A percentile compares a stretch with the other conserved stretches of the same genome.
Conservation (phyloP, 2,797 vertebrate species). For the Rhynchonycteris naso region DNA sequence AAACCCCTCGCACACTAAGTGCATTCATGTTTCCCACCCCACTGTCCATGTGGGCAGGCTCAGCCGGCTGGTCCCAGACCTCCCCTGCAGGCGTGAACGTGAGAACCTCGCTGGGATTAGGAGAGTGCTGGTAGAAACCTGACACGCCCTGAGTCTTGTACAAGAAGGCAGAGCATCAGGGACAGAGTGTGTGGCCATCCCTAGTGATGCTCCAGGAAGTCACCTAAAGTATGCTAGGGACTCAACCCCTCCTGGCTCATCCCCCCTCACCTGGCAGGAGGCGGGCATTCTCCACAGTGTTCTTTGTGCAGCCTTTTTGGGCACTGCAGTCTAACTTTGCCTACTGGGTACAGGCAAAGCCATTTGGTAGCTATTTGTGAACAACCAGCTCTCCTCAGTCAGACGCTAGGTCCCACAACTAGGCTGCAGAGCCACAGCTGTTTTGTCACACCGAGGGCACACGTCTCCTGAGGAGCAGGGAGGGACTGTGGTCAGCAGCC, state of each 20-base stretch:
- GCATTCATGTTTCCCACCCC: neutral
- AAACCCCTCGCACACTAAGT: neutral
- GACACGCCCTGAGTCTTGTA: too few relatives aligned
- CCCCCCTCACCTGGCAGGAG: too few relatives aligned
- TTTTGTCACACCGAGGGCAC: neutral
- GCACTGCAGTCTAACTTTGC: too few relatives aligned
- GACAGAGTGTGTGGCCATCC: conserved; percentile 15
- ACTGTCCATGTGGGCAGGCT: neutral
- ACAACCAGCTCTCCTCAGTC: neutral
- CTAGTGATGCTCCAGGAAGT: conserved; percentile 70
- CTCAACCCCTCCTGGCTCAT: too few relatives aligned
- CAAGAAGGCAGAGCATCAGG: too few relatives aligned
- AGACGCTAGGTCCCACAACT: neutral
- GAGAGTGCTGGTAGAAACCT: too few relatives aligned
- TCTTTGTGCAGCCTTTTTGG: conserved; percentile 42
- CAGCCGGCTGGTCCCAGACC: too few relatives aligned
- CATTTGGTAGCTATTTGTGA: neutral
- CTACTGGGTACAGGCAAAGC: neutral
- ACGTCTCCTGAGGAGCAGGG: neutral
- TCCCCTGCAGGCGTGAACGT: neutral
- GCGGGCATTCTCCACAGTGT: neutral
- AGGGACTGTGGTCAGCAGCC: neutral
- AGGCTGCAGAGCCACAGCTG: neutral
- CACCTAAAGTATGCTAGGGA: conserved; percentile 22
- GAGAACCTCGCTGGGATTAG: conserved; percentile 27